Percentiles rank a stretch among this genome's conserved stretches.
Conservation (phyloP, 2,797 vertebrate species). For the Hippoglossus hippoglossus region DNA sequence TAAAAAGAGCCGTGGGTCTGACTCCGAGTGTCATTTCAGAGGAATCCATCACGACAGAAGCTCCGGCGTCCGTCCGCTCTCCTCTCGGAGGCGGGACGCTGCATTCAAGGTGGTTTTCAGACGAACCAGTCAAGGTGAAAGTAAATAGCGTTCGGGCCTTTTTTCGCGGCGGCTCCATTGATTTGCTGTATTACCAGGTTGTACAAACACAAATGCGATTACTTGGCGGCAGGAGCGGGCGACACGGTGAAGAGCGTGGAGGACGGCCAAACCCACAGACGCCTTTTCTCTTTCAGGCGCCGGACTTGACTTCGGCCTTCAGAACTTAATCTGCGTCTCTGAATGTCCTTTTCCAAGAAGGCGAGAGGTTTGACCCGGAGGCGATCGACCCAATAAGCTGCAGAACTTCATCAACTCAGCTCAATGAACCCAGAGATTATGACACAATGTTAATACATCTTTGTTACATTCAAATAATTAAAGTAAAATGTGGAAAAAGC, state of each 20-base stretch:
- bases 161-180: slow-evolving; percentile 33
- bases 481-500: too few species aligned
- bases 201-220: slow-evolving; percentile 75
- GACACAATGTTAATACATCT: too few species aligned
- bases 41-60: too few species aligned
- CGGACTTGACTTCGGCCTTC: slow-evolving; percentile 25
- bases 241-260: slow-evolving; percentile 34
- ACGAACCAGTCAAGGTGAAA: slow-evolving; percentile 59
- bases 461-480: too few species aligned
- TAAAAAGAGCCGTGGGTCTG: too few species aligned
- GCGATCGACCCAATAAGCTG: too few species aligned
- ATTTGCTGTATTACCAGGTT: slow-evolving; percentile 58
- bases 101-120: slow-evolving; percentile 49
- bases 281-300: background rate
- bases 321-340: slow-evolving; percentile 16
- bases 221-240: slow-evolving; percentile 41
- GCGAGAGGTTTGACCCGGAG: background rate
- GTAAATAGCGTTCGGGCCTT: slow-evolving; percentile 51
- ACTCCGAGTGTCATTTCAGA: too few species aligned
- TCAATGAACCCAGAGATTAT: too few species aligned
- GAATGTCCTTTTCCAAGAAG: background rate
- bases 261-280: slow-evolving; percentile 17
- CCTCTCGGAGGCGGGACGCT: background rate
- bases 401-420: too few species aligned
- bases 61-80: background rate